Conservation (phyloP, 2,113 vertebrate genomes). For the Edolisoma coerulescens region DNA sequence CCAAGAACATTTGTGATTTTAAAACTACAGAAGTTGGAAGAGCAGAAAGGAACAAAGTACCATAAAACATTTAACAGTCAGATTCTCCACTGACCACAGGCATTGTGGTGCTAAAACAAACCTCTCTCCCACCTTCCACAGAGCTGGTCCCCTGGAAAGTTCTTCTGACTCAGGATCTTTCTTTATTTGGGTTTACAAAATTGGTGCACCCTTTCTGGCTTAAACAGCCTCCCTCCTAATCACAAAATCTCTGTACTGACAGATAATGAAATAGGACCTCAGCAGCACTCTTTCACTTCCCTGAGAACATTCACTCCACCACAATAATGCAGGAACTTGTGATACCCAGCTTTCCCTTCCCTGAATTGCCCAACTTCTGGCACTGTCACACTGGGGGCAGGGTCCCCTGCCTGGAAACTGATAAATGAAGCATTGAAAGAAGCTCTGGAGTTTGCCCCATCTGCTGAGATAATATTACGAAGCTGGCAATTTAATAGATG, state of each 20-base stretch:
- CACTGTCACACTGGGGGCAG: not conserved
- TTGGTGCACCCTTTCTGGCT: not conserved
- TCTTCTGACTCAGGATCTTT: not conserved
- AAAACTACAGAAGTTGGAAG: not conserved
- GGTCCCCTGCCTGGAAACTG: not conserved
- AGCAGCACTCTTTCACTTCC: no score
- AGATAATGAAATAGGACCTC: not conserved
- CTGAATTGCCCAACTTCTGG: not conserved
- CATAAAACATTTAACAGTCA: not conserved
- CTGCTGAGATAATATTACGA: not conserved
- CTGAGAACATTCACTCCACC: not conserved
- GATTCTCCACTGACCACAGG: rapidly evolving
- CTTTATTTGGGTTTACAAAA: not conserved
- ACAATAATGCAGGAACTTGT: rapidly evolving
- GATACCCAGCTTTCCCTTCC: not conserved
- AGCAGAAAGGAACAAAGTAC: not conserved
- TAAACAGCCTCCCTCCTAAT: not conserved
- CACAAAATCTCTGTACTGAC: not conserved
- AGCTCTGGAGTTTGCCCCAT: not conserved
- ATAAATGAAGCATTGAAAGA: not conserved
- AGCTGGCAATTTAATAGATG: not conserved
- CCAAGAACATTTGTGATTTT: not conserved
- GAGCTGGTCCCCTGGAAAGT: not conserved
- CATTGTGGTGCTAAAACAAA: not conserved
- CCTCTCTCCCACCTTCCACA: not conserved